Evolutionary conservation across 2,888 invertebrate species (phyloP).

Genomic region (Trichopria drosophilae): DNA sequence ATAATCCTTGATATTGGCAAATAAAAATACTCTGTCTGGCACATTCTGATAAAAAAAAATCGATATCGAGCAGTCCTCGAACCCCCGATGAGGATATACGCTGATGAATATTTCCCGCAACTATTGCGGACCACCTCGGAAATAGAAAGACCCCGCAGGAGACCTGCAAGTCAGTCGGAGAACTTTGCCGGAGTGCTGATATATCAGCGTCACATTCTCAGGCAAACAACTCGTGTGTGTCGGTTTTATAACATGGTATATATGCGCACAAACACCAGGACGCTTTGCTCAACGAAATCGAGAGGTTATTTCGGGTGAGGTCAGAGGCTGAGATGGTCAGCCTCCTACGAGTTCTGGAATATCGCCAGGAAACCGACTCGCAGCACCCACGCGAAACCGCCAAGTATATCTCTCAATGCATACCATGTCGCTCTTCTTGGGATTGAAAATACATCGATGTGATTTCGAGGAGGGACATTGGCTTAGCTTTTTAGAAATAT

Average conservation of each 20-base stretch:
- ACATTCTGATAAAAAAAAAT: no score
- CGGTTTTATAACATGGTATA: slow-evolving; percentile 11
- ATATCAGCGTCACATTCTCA: slow-evolving; percentile 16
- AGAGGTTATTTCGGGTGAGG: slow-evolving; percentile 57
- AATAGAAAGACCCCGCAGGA: slow-evolving; percentile 27
- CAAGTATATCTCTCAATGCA: slow-evolving; percentile 22
- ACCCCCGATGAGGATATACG: no score
- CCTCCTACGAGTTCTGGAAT: slow-evolving; percentile 57
- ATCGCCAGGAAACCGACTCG: slow-evolving; percentile 42
- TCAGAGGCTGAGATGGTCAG: slow-evolving; percentile 59
- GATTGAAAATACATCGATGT: slow-evolving; percentile 26
- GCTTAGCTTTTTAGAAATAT: no score
- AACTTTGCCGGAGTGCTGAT: slow-evolving; percentile 6
- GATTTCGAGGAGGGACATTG: no score
- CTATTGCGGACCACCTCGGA: slow-evolving; percentile 16
- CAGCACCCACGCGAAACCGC: slow-evolving; percentile 31
- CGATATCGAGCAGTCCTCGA: no score
- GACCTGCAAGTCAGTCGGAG: no score
- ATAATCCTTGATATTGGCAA: no score
- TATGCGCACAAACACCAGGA: background rate
- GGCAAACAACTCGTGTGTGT: no score
- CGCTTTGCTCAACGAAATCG: slow-evolving; percentile 28
- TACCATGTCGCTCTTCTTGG: background rate
- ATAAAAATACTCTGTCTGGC: no score
- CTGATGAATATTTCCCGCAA: background rate